Conservation (phyloP, 2,888 invertebrate genomes). For the Campopleginae sp. region DNA sequence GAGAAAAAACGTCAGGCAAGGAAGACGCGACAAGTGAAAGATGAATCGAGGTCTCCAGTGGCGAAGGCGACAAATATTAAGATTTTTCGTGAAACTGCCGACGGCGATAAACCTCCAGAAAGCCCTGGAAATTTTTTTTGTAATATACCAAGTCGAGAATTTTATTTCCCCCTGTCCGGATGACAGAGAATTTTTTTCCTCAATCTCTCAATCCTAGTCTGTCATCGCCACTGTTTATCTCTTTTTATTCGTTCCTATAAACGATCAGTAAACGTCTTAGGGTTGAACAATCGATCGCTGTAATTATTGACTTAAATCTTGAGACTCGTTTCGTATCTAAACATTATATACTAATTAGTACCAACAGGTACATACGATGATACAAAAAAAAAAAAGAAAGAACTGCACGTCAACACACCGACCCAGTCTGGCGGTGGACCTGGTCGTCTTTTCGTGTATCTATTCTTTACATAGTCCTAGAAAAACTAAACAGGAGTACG, state of each 20-base stretch:
- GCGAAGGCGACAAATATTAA: constrained; percentile 12
- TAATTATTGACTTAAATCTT: constrained; percentile 4
- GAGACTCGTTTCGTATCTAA: constrained; percentile 15
- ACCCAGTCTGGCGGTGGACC: constrained; percentile 60
- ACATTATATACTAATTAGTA: constrained; percentile 42
- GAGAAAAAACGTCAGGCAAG: background rate
- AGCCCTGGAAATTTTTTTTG: background rate
- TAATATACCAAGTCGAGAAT: background rate
- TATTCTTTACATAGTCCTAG: constrained; percentile 18
- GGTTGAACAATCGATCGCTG: constrained; percentile 5
- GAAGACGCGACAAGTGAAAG: background rate
- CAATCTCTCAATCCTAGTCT: constrained; percentile 10
- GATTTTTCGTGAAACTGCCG: background rate
- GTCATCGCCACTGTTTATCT: constrained; percentile 20
- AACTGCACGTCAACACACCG: constrained; percentile 24
- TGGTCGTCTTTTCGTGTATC: constrained; percentile 37
- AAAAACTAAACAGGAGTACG: constrained; percentile 39
- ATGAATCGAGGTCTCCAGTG: background rate
- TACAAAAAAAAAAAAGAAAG: constrained; percentile 7
- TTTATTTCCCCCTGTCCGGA: background rate
- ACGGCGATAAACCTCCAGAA: background rate
- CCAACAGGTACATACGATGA: constrained; percentile 29
- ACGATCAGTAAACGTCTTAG: constrained; percentile 7
- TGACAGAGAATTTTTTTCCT: too few relatives aligned
- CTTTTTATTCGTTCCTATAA: background rate